Conservation (phyloP, 2,113 vertebrate species). For the Leptobrachium ailaonicum region DNA sequence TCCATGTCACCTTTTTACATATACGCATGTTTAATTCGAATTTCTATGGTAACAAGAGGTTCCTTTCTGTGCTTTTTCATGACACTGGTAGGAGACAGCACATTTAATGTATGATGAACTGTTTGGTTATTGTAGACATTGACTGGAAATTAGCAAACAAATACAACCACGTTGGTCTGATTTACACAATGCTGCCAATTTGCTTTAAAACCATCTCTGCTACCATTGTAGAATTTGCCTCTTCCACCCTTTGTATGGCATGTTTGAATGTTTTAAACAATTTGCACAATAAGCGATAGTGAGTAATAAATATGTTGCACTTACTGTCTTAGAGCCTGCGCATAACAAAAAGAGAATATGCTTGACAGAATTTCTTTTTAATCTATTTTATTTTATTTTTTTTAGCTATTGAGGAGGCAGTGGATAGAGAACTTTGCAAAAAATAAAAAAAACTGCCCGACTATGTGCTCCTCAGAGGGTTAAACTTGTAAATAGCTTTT, state of each 20-base stretch:
- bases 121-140: neutral
- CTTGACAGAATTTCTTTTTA: slow-evolving; percentile 3
- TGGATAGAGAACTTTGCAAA: too few relatives aligned
- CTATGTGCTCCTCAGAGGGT: neutral
- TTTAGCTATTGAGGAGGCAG: neutral
- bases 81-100: slow-evolving; percentile 4
- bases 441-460: neutral
- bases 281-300: slow-evolving; percentile 42
- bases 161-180: neutral
- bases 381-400: neutral
- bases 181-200: slow-evolving; percentile 11
- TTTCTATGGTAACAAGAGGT: slow-evolving; percentile 20
- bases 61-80: slow-evolving; percentile 18
- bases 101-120: neutral
- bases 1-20: slow-evolving; percentile 2
- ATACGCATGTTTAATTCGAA: slow-evolving; percentile 29
- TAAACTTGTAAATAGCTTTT: slow-evolving; percentile 29
- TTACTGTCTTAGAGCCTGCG: slow-evolving; percentile 42
- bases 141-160: neutral
- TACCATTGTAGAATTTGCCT: slow-evolving; percentile 24
- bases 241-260: slow-evolving; percentile 39
- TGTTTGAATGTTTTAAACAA: slow-evolving; percentile 48
- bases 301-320: slow-evolving; percentile 43
- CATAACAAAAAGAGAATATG: neutral
- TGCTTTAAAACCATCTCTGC: slow-evolving; percentile 17